These are phyloP conservation scores for Zaprionus obscuricornis DNA, from an alignment of 2,888 invertebrate genomes.

Conservation along the genomic window DNA sequence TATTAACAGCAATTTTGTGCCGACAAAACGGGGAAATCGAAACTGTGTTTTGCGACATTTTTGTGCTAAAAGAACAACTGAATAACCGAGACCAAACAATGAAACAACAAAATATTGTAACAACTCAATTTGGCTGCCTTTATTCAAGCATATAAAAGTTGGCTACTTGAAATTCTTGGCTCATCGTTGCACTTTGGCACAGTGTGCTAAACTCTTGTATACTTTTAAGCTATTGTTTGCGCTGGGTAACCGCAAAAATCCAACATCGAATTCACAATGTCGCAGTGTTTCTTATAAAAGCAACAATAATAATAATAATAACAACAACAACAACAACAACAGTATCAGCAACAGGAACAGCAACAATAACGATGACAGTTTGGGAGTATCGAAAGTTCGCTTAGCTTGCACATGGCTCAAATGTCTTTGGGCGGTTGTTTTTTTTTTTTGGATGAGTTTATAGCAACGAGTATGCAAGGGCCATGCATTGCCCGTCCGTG, in stretches of 20 bases:
- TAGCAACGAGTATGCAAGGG: too few relatives aligned
- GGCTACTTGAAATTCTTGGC: conserved; percentile 50
- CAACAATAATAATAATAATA: conserved; percentile 8
- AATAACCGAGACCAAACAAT: too few relatives aligned
- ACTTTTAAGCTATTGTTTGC: conserved; percentile 43
- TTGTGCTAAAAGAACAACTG: conserved; percentile 22
- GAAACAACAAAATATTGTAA: too few relatives aligned
- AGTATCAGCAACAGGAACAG: too few relatives aligned
- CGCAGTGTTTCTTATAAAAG: conserved; percentile 27
- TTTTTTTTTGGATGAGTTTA: not conserved
- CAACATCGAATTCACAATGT: conserved; percentile 41
- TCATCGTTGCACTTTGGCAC: conserved; percentile 29
- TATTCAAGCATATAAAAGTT: conserved; percentile 31
- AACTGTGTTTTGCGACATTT: conserved; percentile 8
- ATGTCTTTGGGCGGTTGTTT: conserved; percentile 27
- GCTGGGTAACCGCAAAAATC: conserved; percentile 35
- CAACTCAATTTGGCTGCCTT: conserved; percentile 42
- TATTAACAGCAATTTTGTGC: conserved; percentile 47
- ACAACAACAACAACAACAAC: conserved; percentile 9
- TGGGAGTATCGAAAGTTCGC: conserved; percentile 46
- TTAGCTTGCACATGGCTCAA: conserved; percentile 45
- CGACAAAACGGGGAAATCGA: conserved; percentile 7
- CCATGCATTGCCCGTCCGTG: too few relatives aligned
- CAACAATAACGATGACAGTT: too few relatives aligned
- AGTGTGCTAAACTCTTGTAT: conserved; percentile 37